Evolutionary conservation across 2,797 vertebrate genomes (phyloP).

Genomic region (Artibeus lituratus): DNA sequence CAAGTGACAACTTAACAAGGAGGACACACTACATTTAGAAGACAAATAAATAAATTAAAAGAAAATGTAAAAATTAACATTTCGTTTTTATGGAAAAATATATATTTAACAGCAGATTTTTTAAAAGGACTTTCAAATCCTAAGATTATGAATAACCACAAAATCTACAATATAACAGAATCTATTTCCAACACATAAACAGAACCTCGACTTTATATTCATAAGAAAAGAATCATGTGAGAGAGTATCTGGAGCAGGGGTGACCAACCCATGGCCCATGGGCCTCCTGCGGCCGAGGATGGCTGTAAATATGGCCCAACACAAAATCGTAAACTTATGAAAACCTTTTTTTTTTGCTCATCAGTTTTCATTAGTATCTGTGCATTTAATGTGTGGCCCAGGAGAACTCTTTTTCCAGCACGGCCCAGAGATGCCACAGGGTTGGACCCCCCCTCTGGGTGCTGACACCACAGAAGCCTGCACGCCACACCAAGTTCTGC

Average conservation of each 20-base stretch:
- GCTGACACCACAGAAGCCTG: background rate
- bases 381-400: too few relatives aligned
- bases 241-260: background rate
- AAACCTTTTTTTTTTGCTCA: too few relatives aligned
- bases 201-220: background rate
- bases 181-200: background rate
- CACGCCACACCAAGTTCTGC: background rate
- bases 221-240: background rate
- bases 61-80: background rate
- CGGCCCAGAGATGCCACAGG: too few relatives aligned
- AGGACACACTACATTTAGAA: background rate
- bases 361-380: too few relatives aligned
- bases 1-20: background rate
- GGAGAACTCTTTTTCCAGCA: too few relatives aligned
- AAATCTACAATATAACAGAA: background rate
- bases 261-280: too few relatives aligned
- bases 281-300: too few relatives aligned
- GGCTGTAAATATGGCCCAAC: too few relatives aligned
- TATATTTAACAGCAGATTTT: background rate
- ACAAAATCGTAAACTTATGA: too few relatives aligned
- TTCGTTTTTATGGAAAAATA: background rate
- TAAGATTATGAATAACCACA: slow-evolving; percentile 22
- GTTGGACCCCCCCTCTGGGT: too few relatives aligned
- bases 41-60: background rate
- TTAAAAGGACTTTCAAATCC: background rate